These are phyloP conservation scores for Saccostrea glomerata DNA, from an alignment of 1,140 invertebrate species.

Conservation along the genomic window DNA sequence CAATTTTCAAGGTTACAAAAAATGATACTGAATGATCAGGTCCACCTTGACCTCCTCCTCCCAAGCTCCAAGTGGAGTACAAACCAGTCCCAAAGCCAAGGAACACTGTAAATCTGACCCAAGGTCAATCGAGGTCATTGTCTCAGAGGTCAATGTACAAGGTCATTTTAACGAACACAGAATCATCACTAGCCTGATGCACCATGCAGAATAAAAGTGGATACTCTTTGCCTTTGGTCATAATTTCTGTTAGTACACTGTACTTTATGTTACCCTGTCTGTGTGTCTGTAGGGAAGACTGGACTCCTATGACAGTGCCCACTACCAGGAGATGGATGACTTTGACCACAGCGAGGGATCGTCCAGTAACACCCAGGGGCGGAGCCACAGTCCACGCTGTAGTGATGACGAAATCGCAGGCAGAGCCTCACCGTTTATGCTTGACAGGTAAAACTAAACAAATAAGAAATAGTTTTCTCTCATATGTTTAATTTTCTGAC, in stretches of 20 bases:
- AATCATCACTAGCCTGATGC: neutral
- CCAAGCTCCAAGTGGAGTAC: constrained; percentile 65
- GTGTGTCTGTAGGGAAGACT: constrained; percentile 41
- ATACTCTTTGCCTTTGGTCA: neutral
- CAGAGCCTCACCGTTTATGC: constrained; percentile 70
- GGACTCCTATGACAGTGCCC: constrained; percentile 59
- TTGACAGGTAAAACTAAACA: constrained; percentile 67
- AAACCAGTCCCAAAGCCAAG: constrained; percentile 69
- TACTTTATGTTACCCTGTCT: neutral
- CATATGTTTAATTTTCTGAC: no score
- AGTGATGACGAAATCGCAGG: constrained; percentile 72
- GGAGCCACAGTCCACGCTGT: constrained; percentile 64
- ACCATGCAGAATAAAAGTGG: neutral
- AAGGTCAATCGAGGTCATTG: no score
- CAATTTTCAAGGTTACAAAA: no score
- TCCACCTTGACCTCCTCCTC: constrained; percentile 75
- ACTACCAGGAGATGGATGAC: constrained; percentile 64
- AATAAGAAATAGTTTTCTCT: neutral
- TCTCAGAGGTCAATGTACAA: no score
- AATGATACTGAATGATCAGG: no score
- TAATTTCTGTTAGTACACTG: neutral
- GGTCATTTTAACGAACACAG: neutral
- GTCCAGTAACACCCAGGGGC: constrained; percentile 44
- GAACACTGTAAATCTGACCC: constrained; percentile 64
- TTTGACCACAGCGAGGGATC: constrained; percentile 64